A percentile compares a stretch with the other conserved stretches of the same genome.
Conservation (phyloP, 30 jellyfish, hydroid and myxozoan species). For the Aurelia sp. region DNA sequence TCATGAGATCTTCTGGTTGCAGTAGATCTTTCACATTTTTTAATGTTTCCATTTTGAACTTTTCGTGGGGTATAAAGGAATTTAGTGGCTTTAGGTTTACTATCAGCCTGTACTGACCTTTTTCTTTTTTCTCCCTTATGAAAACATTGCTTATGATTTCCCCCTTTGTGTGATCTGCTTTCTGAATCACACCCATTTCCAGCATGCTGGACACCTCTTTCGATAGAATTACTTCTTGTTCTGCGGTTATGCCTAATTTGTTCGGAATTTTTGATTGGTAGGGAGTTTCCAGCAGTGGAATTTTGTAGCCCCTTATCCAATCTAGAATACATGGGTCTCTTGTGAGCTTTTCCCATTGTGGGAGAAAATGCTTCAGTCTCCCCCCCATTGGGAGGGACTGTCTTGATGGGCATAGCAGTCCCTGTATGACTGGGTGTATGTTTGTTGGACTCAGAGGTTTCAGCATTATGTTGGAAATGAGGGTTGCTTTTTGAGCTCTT, state of each 20-base stretch:
- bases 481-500: too few relatives aligned
- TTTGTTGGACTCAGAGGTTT: too few relatives aligned
- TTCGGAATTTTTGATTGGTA: not conserved
- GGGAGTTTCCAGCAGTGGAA: not conserved
- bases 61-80: not conserved
- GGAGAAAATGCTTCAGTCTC: too few relatives aligned
- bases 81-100: not conserved
- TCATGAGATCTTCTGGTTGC: not conserved
- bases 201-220: constrained; percentile 6
- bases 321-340: too few relatives aligned
- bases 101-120: constrained; percentile 3
- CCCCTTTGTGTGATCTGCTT: not conserved
- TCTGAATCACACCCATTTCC: constrained; percentile 19
- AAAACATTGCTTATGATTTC: constrained; percentile 16
- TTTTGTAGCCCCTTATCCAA: not conserved
- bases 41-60: not conserved
- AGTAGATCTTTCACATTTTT: not conserved
- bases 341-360: too few relatives aligned
- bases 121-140: constrained; percentile 16
- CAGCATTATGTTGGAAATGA: too few relatives aligned
- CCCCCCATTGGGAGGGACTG: too few relatives aligned
- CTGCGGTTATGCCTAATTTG: not conserved
- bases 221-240: not conserved
- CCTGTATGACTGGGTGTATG: too few relatives aligned
- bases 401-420: too few relatives aligned